These are phyloP conservation scores for Coelopa pilipes DNA, from an alignment of 2,888 invertebrate genomes.

Conservation along the genomic window DNA sequence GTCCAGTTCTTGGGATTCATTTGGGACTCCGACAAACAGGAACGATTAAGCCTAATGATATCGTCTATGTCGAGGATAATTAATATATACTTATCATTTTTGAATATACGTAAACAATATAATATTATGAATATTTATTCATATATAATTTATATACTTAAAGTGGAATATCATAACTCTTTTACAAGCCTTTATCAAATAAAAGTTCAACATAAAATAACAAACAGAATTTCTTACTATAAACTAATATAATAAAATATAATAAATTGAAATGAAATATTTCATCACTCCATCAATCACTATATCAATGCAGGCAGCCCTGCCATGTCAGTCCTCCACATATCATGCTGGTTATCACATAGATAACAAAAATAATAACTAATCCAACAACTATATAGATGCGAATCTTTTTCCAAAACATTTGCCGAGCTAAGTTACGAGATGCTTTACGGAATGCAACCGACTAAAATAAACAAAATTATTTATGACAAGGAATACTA, in stretches of 20 bases:
- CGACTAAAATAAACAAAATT: conserved; percentile 73
- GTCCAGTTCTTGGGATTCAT: conserved; percentile 70
- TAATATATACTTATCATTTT: conserved; percentile 2
- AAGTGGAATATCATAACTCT: conserved; percentile 11
- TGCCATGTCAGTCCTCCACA: conserved; percentile 88
- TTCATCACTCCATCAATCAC: background rate
- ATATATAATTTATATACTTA: conserved; percentile 13
- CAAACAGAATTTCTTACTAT: background rate
- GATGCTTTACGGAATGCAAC: conserved; percentile 88
- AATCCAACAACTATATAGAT: conserved; percentile 78
- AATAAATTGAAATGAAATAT: background rate
- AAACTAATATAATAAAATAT: background rate
- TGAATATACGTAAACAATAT: background rate
- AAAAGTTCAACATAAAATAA: background rate
- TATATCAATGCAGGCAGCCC: conserved; percentile 70
- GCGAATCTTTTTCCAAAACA: conserved; percentile 96
- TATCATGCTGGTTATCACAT: conserved; percentile 86
- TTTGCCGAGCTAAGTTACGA: conserved; percentile 83
- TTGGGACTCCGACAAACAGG: conserved; percentile 68
- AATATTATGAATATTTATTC: background rate
- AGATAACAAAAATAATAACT: conserved; percentile 78
- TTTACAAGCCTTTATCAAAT: background rate
- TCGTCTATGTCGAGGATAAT: conserved; percentile 67
- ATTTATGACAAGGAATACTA: background rate
- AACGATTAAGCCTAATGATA: conserved; percentile 67